Evolutionary conservation across 2,113 vertebrate species (phyloP), one percentile per base, ranked within the genome.

Genomic region (Podarcis cretensis): DNA sequence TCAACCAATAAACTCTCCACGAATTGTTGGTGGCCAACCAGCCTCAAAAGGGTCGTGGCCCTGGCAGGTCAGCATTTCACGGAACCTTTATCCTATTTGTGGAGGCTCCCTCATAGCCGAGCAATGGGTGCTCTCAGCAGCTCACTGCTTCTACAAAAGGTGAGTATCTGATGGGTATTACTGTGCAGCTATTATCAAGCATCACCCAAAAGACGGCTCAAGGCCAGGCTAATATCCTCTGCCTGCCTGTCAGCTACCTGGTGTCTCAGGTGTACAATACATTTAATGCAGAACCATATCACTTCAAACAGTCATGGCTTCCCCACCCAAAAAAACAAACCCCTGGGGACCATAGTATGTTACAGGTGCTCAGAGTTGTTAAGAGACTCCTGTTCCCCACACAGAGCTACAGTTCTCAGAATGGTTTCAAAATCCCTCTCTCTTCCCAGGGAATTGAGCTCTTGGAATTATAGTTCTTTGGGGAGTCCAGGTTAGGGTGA

Each of bases 81-180:
- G 0, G 2, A 1, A 0, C 0, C 4, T 6, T 0, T 21, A 7
- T 3, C 74, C 40, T 16, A 23, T 87, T 32, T 91, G 90, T 66
- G 88, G 91, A 65, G 93, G 81, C 18, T 87, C 90, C 79, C 43
- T 92, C 74, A 85, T 94, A 48, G 57, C 63, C 1, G 21, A 77
- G 0, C 16, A 69, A 1, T 92, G 90, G 90, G 90, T 92, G 48
- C 73, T 94, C 43, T 89, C 90, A 1, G 91, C 91, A 2, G 93
- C 93, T 76, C 90, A 90, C 48, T 92, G 93, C 86, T 85, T 92
- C 86, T 85, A 87, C 74, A 1, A 3, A 1, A 57, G 6, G 93
- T 92, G 13, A 87, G 91, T 54, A 66, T 27, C 40, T 20, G 30
- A 18, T 20, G 10, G 4, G 2, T 32, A 25, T 2, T 65, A 6